Percentiles rank a stretch among this genome's conserved stretches.
These are phyloP conservation scores for Alethe castanea DNA, from an alignment of 2,113 vertebrate species.

Conservation along the genomic window DNA sequence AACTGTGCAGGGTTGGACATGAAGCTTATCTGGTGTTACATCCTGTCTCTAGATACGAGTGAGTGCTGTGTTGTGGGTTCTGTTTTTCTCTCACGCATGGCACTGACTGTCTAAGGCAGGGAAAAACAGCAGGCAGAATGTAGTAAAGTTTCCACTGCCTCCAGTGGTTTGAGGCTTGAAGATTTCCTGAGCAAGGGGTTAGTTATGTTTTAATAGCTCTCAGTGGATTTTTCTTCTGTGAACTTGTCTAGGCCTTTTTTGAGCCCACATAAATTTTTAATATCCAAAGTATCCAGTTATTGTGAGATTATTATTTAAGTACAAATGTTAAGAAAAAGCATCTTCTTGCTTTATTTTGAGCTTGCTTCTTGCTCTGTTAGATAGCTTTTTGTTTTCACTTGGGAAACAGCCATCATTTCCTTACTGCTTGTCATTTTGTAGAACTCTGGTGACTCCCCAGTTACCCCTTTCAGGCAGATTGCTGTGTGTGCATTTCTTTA, in stretches of 20 bases:
- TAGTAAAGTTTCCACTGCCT: background rate
- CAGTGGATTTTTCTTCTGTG: background rate
- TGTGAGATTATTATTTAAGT: background rate
- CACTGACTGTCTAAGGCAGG: background rate
- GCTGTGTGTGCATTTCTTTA: background rate
- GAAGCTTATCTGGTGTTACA: background rate
- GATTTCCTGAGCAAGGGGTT: background rate
- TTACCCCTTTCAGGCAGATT: background rate
- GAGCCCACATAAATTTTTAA: background rate
- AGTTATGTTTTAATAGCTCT: conserved; percentile 4
- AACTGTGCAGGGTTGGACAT: background rate
- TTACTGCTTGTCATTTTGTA: background rate
- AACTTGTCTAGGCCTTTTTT: background rate
- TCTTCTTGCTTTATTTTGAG: background rate
- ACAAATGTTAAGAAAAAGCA: background rate
- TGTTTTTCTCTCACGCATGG: background rate
- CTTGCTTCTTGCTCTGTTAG: background rate
- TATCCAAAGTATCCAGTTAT: background rate
- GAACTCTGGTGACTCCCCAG: background rate
- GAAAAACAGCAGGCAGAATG: background rate
- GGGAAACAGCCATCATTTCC: background rate
- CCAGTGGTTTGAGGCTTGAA: background rate
- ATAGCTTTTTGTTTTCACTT: background rate
- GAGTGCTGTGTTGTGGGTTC: background rate
- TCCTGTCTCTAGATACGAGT: background rate